Evolutionary conservation across 2,113 vertebrate genomes (phyloP).

Genomic region (Daubentonia madagascariensis): DNA sequence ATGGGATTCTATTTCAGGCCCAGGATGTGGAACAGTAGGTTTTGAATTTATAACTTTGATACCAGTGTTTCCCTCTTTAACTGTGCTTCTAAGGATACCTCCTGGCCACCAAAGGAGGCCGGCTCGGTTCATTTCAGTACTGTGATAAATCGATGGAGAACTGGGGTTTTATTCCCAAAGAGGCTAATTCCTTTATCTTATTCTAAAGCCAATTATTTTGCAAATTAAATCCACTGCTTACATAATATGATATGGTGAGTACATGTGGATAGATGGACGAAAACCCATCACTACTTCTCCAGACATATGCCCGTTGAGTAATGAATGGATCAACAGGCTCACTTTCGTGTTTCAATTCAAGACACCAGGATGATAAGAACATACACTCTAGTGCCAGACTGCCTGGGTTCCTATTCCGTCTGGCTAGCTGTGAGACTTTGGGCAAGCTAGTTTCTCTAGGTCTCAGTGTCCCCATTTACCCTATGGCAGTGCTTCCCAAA

Average conservation of each 20-base stretch:
- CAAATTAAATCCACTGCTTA: background rate
- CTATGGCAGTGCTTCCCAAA: background rate
- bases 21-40: background rate
- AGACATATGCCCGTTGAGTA: background rate
- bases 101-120: background rate
- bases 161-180: background rate
- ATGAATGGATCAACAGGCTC: background rate
- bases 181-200: background rate
- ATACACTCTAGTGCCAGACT: background rate
- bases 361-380: background rate
- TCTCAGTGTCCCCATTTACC: background rate
- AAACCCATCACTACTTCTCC: background rate
- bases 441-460: background rate
- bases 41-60: constrained; percentile 41
- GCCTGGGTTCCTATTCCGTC: background rate
- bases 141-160: accelerated
- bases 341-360: background rate
- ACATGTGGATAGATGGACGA: background rate
- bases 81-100: background rate
- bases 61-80: background rate
- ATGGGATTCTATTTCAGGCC: constrained; percentile 43
- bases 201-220: constrained; percentile 14
- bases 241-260: background rate
- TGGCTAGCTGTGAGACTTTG: background rate
- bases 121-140: background rate